Evolutionary conservation across 2,888 invertebrate species (phyloP).

Genomic region (Amblyjoppa proteus): DNA sequence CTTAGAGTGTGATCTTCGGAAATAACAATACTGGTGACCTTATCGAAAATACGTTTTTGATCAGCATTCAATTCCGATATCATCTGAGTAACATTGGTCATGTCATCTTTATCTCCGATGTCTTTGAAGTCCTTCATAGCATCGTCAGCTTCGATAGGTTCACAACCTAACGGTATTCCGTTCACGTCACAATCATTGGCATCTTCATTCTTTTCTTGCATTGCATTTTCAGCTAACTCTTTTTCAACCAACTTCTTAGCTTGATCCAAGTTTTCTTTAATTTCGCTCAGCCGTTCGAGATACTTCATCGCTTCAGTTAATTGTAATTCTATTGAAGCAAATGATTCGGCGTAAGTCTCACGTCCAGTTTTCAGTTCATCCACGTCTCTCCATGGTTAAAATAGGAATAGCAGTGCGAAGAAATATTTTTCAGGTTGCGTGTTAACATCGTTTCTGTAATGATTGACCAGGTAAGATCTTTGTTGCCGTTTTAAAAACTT

Average conservation of each 20-base stretch:
- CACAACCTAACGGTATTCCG: constrained; percentile 54
- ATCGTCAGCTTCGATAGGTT: constrained; percentile 2
- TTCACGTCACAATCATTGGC: constrained; percentile 13
- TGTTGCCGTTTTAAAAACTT: constrained; percentile 58
- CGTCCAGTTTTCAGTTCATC: too few relatives aligned
- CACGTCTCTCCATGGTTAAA: constrained; percentile 59
- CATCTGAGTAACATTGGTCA: constrained; percentile 42
- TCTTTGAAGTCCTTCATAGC: neutral
- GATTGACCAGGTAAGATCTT: constrained; percentile 67
- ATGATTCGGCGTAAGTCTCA: constrained; percentile 64
- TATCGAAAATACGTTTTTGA: constrained; percentile 21
- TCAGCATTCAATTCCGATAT: constrained; percentile 63
- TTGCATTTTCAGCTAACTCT: constrained; percentile 36
- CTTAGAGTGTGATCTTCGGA: constrained; percentile 23
- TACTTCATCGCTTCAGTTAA: constrained; percentile 66
- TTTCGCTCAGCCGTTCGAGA: constrained; percentile 53
- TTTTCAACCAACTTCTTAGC: constrained; percentile 42
- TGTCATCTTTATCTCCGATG: constrained; percentile 42
- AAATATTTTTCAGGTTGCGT: constrained; percentile 73
- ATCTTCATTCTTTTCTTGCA: constrained; percentile 18
- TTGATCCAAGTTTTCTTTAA: constrained; percentile 30
- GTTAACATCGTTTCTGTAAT: constrained; percentile 69
- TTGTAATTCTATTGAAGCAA: constrained; percentile 12
- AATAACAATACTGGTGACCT: constrained; percentile 6
- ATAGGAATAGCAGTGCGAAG: constrained; percentile 71